A percentile compares a stretch with the other conserved stretches of the same genome.
phyloP scores from a whole-genome alignment of 2,797 vertebrate genomes.

The Aulostomus chinensis region DNA sequence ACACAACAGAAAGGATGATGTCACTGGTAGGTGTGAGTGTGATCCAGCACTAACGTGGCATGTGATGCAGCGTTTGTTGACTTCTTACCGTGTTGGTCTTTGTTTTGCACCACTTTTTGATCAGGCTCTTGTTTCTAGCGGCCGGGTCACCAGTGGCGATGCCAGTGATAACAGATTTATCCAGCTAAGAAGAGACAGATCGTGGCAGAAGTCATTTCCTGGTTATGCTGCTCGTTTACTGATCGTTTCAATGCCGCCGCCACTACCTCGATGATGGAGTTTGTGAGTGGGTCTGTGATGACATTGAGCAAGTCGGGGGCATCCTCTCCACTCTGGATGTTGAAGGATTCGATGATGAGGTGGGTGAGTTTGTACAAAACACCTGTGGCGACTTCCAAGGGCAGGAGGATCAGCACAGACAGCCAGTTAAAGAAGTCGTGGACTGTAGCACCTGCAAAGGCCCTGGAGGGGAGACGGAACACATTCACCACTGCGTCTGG shows the following conservation, averaged over 20 bases:
- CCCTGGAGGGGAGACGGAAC: constrained; percentile 69
- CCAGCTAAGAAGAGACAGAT: constrained; percentile 78
- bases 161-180: constrained; percentile 87
- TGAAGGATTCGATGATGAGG: constrained; percentile 84
- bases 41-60: too few relatives aligned
- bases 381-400: constrained; percentile 86
- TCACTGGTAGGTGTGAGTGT: too few relatives aligned
- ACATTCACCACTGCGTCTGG: neutral
- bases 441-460: constrained; percentile 94
- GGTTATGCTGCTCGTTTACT: too few relatives aligned
- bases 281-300: constrained; percentile 94
- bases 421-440: constrained; percentile 99
- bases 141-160: constrained; percentile 83
- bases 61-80: constrained; percentile 15
- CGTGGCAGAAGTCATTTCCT: neutral
- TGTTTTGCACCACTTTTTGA: constrained; percentile 89
- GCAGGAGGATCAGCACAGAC: constrained; percentile 89
- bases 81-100: constrained; percentile 78
- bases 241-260: neutral
- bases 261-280: constrained; percentile 90
- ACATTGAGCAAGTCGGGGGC: constrained; percentile 93
- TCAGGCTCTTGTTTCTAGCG: constrained; percentile 89
- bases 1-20: constrained; percentile 33
- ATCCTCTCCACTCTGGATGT: constrained; percentile 87
- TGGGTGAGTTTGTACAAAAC: constrained; percentile 87